phyloP scores from a whole-genome alignment of 2,113 vertebrate genomes.

The Mormyrus lacerda region DNA sequence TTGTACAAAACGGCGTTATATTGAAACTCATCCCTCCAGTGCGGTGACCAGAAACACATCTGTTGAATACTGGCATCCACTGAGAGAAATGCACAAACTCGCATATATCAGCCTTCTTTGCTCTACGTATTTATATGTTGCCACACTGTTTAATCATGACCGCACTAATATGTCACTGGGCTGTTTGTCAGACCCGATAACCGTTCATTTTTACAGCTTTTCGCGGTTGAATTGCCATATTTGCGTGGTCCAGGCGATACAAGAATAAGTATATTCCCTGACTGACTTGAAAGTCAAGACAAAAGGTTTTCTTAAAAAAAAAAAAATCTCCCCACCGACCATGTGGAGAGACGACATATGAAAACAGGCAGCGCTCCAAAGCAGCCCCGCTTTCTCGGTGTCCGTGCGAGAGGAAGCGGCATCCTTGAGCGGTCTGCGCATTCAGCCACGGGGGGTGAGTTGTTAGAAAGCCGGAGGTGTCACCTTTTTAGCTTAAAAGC shows the following conservation, averaged over 20 bases:
- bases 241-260: neutral
- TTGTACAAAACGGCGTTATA: neutral
- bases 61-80: conserved; percentile 9
- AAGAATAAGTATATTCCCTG: neutral
- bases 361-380: neutral
- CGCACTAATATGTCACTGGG: neutral
- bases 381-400: neutral
- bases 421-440: neutral
- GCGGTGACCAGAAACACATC: neutral
- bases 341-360: neutral
- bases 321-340: neutral
- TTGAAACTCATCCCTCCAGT: neutral
- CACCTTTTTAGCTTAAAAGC: neutral
- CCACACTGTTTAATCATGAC: neutral
- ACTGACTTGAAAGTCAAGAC: neutral
- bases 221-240: neutral
- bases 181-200: neutral
- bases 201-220: neutral
- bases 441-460: neutral
- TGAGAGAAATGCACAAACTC: neutral
- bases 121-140: neutral
- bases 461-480: neutral
- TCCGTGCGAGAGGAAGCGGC: neutral
- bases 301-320: neutral
- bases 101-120: neutral